Evolutionary conservation across 2,113 vertebrate genomes (phyloP).

Genomic region (Dicentrarchus labrax): DNA sequence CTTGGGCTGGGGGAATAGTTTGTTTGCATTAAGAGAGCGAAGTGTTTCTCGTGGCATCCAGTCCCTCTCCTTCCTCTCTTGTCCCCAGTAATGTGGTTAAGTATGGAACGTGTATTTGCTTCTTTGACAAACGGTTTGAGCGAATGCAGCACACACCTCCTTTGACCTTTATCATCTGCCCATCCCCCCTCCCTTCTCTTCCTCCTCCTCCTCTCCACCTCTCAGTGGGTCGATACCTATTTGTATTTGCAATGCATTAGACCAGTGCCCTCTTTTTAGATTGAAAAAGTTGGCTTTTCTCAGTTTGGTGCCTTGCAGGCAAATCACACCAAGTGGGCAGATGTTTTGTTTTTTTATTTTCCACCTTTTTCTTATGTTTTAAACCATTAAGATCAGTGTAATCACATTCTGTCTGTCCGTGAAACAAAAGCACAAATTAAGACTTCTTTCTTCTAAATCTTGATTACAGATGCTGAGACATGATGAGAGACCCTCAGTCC

Average conservation of each 20-base stretch:
- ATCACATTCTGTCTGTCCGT: background rate
- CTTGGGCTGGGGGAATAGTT: slow-evolving; percentile 80
- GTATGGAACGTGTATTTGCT: slow-evolving; percentile 54
- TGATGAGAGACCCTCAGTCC: background rate
- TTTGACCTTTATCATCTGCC: slow-evolving; percentile 77
- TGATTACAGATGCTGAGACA: background rate
- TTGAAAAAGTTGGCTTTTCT: slow-evolving; percentile 65
- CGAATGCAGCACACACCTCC: slow-evolving; percentile 72
- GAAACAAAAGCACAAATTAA: background rate
- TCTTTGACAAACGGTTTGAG: slow-evolving; percentile 74
- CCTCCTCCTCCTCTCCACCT: slow-evolving; percentile 27
- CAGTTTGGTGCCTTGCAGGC: slow-evolving; percentile 29
- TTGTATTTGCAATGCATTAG: slow-evolving; percentile 80
- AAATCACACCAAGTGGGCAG: slow-evolving; percentile 20
- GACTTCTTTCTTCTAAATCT: background rate
- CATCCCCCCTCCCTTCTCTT: background rate
- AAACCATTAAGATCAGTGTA: background rate
- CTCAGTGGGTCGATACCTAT: slow-evolving; percentile 76
- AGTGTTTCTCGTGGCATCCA: slow-evolving; percentile 75
- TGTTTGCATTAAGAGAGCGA: slow-evolving; percentile 78
- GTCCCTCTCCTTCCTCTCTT: slow-evolving; percentile 36
- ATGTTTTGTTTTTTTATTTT: background rate
- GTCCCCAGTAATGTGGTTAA: slow-evolving; percentile 65
- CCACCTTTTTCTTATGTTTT: background rate
- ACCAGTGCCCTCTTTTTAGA: slow-evolving; percentile 61